Evolutionary conservation across 2,797 vertebrate genomes (phyloP).

Genomic region (Emys orbicularis): DNA sequence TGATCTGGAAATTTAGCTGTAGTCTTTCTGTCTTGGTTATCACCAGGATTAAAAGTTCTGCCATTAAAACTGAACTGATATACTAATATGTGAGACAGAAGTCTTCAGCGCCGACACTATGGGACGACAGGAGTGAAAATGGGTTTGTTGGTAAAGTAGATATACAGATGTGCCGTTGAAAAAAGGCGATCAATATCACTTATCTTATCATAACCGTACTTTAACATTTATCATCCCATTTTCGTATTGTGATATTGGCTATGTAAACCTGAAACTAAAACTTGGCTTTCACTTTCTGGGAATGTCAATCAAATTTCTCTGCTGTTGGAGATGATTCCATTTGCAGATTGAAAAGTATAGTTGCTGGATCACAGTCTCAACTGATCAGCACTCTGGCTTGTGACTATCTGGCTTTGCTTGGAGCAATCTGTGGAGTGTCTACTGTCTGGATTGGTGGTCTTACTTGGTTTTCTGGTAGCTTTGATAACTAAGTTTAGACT

Average conservation of each 20-base stretch:
- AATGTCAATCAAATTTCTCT: background rate
- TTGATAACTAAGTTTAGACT: constrained; percentile 1
- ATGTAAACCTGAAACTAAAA: background rate
- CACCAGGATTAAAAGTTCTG: too few species aligned
- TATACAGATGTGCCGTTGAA: fast-evolving
- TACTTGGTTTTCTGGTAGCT: background rate
- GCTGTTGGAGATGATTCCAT: background rate
- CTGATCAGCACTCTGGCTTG: background rate
- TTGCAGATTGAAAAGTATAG: background rate
- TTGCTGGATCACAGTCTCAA: background rate
- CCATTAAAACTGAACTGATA: background rate
- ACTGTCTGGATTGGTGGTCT: background rate
- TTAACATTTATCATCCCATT: background rate
- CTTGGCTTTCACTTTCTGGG: background rate
- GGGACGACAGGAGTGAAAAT: background rate
- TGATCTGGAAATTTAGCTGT: background rate
- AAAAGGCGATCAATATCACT: background rate
- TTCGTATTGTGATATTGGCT: background rate
- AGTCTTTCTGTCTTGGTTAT: background rate
- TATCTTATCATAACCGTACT: background rate
- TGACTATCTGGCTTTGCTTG: background rate
- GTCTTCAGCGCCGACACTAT: background rate
- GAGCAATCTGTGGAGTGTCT: background rate
- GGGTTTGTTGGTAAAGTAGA: fast-evolving
- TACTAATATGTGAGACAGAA: background rate